phyloP scores from a whole-genome alignment of 2,888 invertebrate species.

The Sepioteuthis lessoniana region DNA sequence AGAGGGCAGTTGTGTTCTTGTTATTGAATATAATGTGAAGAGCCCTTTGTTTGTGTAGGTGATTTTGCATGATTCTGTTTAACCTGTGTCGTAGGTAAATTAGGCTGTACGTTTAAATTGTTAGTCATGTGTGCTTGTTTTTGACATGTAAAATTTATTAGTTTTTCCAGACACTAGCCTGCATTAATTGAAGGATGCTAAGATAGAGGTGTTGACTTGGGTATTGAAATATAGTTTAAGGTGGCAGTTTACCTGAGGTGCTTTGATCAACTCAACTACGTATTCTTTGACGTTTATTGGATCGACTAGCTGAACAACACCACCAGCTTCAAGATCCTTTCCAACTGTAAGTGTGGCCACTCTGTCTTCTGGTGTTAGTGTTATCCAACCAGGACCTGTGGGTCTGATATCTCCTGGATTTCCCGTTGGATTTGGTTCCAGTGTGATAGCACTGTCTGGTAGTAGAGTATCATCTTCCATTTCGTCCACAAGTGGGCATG shows the following conservation, averaged over 20 bases:
- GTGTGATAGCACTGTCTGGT: background rate
- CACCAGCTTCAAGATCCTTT: background rate
- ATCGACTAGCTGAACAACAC: background rate
- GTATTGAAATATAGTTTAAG: too few relatives aligned
- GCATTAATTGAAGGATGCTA: too few relatives aligned
- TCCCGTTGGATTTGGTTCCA: background rate
- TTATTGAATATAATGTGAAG: too few relatives aligned
- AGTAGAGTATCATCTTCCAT: slow-evolving; percentile 38
- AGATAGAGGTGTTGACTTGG: too few relatives aligned
- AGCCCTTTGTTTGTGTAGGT: too few relatives aligned
- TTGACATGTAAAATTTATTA: too few relatives aligned
- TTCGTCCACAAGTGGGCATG: background rate
- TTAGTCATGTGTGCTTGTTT: too few relatives aligned
- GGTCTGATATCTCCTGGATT: background rate
- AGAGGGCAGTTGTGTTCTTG: too few relatives aligned
- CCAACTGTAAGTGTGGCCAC: background rate
- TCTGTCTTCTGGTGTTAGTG: background rate
- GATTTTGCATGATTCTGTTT: too few relatives aligned
- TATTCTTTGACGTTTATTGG: background rate
- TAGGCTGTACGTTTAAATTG: too few relatives aligned
- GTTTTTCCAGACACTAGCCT: too few relatives aligned
- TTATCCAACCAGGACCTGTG: background rate
- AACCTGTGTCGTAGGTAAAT: too few relatives aligned
- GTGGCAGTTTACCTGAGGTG: background rate
- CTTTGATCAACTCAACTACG: background rate